Evolutionary conservation across 2,888 invertebrate genomes (phyloP).

Genomic region (Hirtodrosophila alboralis): DNA sequence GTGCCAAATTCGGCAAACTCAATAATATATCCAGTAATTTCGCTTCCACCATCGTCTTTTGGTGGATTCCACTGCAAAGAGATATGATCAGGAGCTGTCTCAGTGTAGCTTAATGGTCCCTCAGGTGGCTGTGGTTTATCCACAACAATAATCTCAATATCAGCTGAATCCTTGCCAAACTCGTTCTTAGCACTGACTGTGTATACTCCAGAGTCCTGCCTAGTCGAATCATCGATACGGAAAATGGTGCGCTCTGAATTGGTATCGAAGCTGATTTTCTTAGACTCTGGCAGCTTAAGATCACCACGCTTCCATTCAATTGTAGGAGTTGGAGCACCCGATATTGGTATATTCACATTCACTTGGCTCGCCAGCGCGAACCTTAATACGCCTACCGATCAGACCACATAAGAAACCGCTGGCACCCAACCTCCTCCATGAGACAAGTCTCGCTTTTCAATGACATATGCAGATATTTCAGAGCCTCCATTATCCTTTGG

Average conservation of each 20-base stretch:
- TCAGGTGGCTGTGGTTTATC: constrained; percentile 95
- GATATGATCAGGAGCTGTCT: constrained; percentile 93
- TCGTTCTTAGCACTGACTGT: constrained; percentile 93
- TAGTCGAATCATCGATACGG: constrained; percentile 92
- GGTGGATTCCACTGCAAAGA: constrained; percentile 95
- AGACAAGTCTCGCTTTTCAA: constrained; percentile 96
- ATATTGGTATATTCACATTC: constrained; percentile 95
- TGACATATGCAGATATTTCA: constrained; percentile 95
- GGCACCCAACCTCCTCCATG: constrained; percentile 99
- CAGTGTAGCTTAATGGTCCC: constrained; percentile 93
- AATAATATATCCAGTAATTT: constrained; percentile 96
- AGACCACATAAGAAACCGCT: constrained; percentile 95
- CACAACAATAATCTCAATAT: constrained; percentile 97
- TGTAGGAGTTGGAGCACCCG: constrained; percentile 96
- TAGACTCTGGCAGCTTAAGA: constrained; percentile 88
- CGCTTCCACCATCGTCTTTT: constrained; percentile 95
- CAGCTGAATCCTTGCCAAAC: constrained; percentile 94
- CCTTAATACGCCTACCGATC: constrained; percentile 95
- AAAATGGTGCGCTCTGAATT: constrained; percentile 92
- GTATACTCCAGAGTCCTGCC: constrained; percentile 95
- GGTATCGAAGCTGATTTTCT: constrained; percentile 91
- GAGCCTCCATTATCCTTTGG: constrained; percentile 98
- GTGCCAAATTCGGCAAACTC: constrained; percentile 97
- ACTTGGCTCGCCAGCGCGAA: constrained; percentile 98
- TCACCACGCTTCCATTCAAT: constrained; percentile 94